Percentiles rank a stretch among this genome's conserved stretches.
Evolutionary conservation across 2,113 vertebrate genomes (phyloP).

Genomic region (Motacilla tschutschensis): DNA sequence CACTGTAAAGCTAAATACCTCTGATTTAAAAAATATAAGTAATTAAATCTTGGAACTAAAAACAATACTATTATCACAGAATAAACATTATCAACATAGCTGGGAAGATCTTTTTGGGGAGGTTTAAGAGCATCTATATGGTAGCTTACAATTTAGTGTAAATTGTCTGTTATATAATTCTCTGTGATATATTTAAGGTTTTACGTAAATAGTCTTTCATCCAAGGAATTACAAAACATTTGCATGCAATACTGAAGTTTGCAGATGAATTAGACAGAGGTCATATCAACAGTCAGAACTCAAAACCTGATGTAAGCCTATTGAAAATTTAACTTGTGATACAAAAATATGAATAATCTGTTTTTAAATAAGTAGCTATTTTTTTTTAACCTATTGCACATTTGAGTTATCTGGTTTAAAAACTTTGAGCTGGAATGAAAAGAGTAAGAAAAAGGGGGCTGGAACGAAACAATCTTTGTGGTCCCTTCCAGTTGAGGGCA

Average conservation of each 20-base stretch:
- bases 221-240: neutral
- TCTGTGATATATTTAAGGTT: neutral
- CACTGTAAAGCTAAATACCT: neutral
- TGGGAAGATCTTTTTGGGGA: neutral
- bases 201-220: neutral
- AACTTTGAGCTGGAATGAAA: neutral
- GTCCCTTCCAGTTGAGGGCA: neutral
- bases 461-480: neutral
- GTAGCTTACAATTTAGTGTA: neutral
- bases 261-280: neutral
- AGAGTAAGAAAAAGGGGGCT: neutral
- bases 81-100: neutral
- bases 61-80: neutral
- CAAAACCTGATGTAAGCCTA: neutral
- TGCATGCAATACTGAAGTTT: neutral
- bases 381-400: neutral
- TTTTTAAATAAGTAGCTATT: neutral
- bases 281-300: neutral
- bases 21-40: neutral
- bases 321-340: neutral
- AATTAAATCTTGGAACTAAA: neutral
- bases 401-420: neutral
- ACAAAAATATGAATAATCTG: neutral
- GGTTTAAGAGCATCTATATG: neutral
- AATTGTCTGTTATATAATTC: neutral